Evolutionary conservation across 1,140 invertebrate species (phyloP).

Genomic region (Sinonovacula constricta): DNA sequence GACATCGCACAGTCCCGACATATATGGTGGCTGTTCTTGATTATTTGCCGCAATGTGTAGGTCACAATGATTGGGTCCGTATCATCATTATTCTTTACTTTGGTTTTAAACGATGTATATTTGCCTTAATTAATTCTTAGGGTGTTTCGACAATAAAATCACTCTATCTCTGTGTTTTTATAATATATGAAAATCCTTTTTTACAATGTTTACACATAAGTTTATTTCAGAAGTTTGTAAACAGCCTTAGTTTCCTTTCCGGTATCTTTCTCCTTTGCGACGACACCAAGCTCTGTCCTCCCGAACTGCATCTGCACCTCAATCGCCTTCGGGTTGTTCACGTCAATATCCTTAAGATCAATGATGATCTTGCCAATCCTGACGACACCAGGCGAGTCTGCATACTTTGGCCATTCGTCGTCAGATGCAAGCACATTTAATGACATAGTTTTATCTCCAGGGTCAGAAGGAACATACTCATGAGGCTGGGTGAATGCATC

Average conservation of each 20-base stretch:
- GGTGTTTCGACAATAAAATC: too few relatives aligned
- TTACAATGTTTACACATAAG: too few relatives aligned
- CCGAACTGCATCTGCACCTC: constrained; percentile 29
- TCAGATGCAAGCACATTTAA: constrained; percentile 18
- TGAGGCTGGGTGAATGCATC: constrained; percentile 10
- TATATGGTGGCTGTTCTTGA: too few relatives aligned
- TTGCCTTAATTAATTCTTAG: too few relatives aligned
- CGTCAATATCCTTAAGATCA: not conserved
- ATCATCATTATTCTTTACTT: too few relatives aligned
- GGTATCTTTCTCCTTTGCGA: constrained; percentile 1
- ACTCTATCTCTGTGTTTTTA: too few relatives aligned
- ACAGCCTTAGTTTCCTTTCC: constrained; percentile 13
- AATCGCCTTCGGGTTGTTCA: not conserved
- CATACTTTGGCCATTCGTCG: not conserved
- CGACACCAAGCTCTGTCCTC: constrained; percentile 13
- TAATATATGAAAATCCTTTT: too few relatives aligned
- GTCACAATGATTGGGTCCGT: too few relatives aligned
- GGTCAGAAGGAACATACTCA: constrained; percentile 25
- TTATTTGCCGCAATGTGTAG: too few relatives aligned
- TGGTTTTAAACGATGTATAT: too few relatives aligned
- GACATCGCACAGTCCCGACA: too few relatives aligned
- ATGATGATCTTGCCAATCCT: constrained; percentile 30
- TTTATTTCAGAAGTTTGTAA: constrained; percentile 23
- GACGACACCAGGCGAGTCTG: constrained; percentile 4
- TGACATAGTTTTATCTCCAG: not conserved